Percentiles rank a stretch among this genome's conserved stretches.
Conservation (phyloP, 2,797 vertebrate genomes). For the Argentina silus region DNA sequence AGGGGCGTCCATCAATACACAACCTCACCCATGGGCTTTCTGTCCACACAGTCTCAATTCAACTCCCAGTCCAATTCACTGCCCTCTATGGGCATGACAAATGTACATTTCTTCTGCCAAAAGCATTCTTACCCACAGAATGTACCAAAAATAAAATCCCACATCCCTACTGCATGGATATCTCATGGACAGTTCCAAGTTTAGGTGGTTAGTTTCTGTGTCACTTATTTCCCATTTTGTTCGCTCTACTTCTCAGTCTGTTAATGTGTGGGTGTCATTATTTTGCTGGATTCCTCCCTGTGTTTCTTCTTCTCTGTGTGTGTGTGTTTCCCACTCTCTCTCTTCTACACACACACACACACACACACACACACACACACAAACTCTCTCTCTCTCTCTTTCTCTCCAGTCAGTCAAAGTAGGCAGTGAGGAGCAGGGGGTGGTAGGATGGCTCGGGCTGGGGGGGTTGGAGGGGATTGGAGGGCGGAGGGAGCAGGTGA, state of each 20-base stretch:
- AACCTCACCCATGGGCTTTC: conserved; percentile 71
- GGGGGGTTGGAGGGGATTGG: conserved; percentile 64
- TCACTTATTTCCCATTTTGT: conserved; percentile 2
- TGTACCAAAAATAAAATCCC: not conserved
- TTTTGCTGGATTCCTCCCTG: conserved; percentile 44
- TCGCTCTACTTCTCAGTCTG: not conserved
- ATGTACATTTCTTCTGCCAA: conserved; percentile 75
- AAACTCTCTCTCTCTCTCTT: conserved; percentile 24
- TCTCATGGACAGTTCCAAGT: not conserved
- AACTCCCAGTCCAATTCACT: conserved; percentile 67
- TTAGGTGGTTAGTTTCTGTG: not conserved
- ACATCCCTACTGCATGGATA: not conserved
- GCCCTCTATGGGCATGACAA: conserved; percentile 75
- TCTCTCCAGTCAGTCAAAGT: conserved; percentile 22
- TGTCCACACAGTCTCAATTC: conserved; percentile 70
- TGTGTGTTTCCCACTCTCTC: conserved; percentile 29
- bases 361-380: conserved; percentile 25
- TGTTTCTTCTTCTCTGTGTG: conserved; percentile 41
- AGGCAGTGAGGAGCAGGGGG: conserved; percentile 5
- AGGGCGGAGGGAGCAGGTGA: conserved; percentile 84
- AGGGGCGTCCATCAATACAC: conserved; percentile 79
- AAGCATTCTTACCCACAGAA: conserved; percentile 64
- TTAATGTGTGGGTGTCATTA: conserved; percentile 49
- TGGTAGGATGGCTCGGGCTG: conserved; percentile 49
- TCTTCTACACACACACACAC: conserved; percentile 27